A percentile compares a stretch with the other conserved stretches of the same genome.
These are phyloP conservation scores for Ceratina calcarata DNA, from an alignment of 1,140 invertebrate species.

Conservation along the genomic window DNA sequence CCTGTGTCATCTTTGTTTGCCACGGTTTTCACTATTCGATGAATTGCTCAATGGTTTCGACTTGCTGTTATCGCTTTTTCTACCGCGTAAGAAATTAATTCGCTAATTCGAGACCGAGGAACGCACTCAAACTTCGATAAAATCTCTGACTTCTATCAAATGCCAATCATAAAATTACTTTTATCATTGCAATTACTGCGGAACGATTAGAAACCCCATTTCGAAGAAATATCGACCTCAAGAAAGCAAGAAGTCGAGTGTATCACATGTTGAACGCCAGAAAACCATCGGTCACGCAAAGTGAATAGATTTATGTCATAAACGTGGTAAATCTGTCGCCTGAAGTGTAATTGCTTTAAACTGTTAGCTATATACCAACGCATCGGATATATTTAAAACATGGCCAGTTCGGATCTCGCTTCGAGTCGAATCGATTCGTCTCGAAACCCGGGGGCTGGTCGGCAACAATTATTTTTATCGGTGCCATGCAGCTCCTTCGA, in stretches of 20 bases:
- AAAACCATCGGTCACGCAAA: conserved; percentile 1
- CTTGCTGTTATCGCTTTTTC: too few relatives aligned
- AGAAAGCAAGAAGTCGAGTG: neutral
- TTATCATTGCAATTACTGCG: too few relatives aligned
- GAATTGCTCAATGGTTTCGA: too few relatives aligned
- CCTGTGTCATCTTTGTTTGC: too few relatives aligned
- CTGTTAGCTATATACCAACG: neutral
- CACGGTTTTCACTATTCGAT: too few relatives aligned
- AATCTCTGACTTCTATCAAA: too few relatives aligned
- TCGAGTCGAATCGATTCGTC: conserved; percentile 58
- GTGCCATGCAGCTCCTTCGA: neutral
- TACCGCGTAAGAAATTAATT: too few relatives aligned
- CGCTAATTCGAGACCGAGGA: too few relatives aligned
- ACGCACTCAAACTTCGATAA: too few relatives aligned
- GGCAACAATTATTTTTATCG: conserved; percentile 56
- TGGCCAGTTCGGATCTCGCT: conserved; percentile 24
- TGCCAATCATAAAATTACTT: too few relatives aligned
- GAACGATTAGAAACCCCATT: too few relatives aligned
- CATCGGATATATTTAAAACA: conserved; percentile 15
- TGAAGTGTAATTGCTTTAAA: conserved; percentile 42
- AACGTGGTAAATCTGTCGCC: conserved; percentile 35
- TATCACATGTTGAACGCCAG: neutral
- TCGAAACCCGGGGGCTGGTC: conserved; percentile 28
- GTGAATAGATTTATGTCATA: conserved; percentile 45
- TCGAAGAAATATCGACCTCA: neutral